A percentile compares a stretch with the other conserved stretches of the same genome.
These are phyloP conservation scores for Branchellion lobata DNA, from an alignment of 2,888 invertebrate species.

Conservation along the genomic window DNA sequence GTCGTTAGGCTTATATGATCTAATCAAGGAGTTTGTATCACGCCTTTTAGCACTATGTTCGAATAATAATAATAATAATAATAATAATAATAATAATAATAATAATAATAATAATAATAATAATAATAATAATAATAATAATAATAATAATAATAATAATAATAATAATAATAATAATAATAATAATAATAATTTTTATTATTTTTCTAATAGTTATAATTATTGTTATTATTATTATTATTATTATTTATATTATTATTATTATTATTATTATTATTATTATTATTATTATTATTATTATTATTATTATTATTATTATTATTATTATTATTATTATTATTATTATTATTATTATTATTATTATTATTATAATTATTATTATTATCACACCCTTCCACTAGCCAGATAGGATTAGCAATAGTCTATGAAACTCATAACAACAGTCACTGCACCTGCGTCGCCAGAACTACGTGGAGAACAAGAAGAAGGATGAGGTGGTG, in stretches of 20 bases:
- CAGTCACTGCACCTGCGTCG: too few species aligned
- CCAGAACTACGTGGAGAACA: too few species aligned
- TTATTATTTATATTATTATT: neutral
- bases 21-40: too few species aligned
- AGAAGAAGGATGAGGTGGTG: too few species aligned
- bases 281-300: neutral
- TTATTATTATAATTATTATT: too few species aligned
- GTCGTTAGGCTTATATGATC: too few species aligned
- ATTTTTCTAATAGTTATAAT: neutral
- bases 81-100: neutral
- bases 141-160: conserved; percentile 29
- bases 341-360: neutral
- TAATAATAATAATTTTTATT: neutral
- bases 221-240: neutral
- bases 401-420: too few species aligned
- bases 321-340: neutral
- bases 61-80: too few species aligned
- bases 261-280: neutral
- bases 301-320: neutral
- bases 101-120: conserved; percentile 35
- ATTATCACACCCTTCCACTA: too few species aligned
- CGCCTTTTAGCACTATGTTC: too few species aligned
- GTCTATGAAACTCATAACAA: too few species aligned
- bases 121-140: conserved; percentile 39
- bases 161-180: neutral